phyloP scores from a whole-genome alignment of 2,113 vertebrate species.

The Ctenomys sociabilis region DNA sequence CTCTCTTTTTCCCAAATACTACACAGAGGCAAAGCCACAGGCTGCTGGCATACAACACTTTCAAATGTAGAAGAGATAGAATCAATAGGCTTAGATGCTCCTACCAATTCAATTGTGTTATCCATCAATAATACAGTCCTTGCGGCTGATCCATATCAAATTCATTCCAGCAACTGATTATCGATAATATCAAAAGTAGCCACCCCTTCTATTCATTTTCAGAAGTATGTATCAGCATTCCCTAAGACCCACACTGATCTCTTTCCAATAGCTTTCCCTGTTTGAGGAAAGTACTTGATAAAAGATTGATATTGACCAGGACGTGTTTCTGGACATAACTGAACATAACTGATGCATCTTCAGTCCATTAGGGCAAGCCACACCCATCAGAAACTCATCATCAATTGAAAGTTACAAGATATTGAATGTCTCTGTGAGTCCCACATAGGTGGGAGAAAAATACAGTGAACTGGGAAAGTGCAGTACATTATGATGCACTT shows the following conservation, averaged over 20 bases:
- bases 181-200: slow-evolving; percentile 65
- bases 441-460: slow-evolving; percentile 24
- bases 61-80: slow-evolving; percentile 25
- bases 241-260: slow-evolving; percentile 60
- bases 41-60: slow-evolving; percentile 20
- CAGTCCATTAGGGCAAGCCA: slow-evolving; percentile 67
- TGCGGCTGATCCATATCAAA: slow-evolving; percentile 68
- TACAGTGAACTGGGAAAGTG: neutral
- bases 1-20: neutral
- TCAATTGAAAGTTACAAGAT: slow-evolving; percentile 68
- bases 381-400: slow-evolving; percentile 40
- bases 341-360: slow-evolving; percentile 53
- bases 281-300: slow-evolving; percentile 51
- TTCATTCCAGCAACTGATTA: slow-evolving; percentile 78
- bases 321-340: slow-evolving; percentile 55
- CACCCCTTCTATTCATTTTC: slow-evolving; percentile 73
- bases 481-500: neutral
- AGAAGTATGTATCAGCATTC: slow-evolving; percentile 67
- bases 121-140: slow-evolving; percentile 60
- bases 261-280: neutral
- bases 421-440: slow-evolving; percentile 32
- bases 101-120: slow-evolving; percentile 72
- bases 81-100: slow-evolving; percentile 63
- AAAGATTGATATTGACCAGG: slow-evolving; percentile 69
- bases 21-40: slow-evolving; percentile 1